phyloP scores from a whole-genome alignment of 2,113 vertebrate genomes.

The Egretta garzetta region DNA sequence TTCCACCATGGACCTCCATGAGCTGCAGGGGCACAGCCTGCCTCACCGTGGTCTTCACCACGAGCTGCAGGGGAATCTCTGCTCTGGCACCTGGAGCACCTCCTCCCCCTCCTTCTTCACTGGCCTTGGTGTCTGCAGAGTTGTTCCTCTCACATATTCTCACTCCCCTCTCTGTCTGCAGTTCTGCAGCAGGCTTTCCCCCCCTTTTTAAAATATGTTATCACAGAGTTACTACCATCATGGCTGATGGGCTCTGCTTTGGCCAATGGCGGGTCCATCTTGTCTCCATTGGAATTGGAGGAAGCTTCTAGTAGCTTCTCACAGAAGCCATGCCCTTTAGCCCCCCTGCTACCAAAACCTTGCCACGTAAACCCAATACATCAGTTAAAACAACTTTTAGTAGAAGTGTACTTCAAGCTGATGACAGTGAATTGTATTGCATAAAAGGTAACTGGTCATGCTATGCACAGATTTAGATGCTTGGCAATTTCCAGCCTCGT shows the following conservation, averaged over 20 bases:
- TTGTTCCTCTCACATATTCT: background rate
- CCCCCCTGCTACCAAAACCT: background rate
- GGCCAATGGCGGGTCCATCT: fast-evolving
- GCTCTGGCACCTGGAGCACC: background rate
- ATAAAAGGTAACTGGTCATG: background rate
- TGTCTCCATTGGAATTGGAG: background rate
- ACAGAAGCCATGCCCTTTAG: background rate
- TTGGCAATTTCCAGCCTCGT: background rate
- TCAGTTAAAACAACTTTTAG: background rate
- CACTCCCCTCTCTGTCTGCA: background rate
- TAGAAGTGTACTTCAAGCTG: background rate
- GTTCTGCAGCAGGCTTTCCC: background rate
- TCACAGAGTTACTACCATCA: fast-evolving
- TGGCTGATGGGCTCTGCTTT: background rate
- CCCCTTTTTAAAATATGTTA: background rate
- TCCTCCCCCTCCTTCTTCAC: background rate
- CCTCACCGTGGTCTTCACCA: background rate
- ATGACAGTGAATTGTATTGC: background rate
- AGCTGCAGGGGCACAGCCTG: background rate
- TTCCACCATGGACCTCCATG: background rate
- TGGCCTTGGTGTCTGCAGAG: background rate
- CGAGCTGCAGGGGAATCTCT: background rate
- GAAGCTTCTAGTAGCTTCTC: background rate
- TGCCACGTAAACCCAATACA: background rate
- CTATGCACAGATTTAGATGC: background rate